Evolutionary conservation across 2,113 vertebrate species (phyloP).

Genomic region (Chloroceryle aenea): DNA sequence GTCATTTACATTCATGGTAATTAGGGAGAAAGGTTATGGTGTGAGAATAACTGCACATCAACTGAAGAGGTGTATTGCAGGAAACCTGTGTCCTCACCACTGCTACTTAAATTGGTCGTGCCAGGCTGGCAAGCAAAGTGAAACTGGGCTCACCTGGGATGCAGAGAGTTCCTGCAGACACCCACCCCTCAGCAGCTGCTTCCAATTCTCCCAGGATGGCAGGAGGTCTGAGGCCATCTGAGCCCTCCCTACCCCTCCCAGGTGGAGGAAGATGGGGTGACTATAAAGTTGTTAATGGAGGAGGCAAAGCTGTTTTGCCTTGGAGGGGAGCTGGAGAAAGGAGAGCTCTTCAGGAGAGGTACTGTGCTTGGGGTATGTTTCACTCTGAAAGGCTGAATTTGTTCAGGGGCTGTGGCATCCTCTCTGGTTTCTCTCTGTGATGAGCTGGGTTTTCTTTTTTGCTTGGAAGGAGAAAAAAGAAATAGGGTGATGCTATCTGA

Average conservation of each 20-base stretch:
- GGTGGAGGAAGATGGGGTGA: not conserved
- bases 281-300: not conserved
- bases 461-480: not conserved
- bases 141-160: not conserved
- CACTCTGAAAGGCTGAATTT: accelerated
- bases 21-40: not conserved
- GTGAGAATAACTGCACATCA: not conserved
- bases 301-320: accelerated
- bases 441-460: not conserved
- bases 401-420: not conserved
- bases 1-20: constrained; percentile 8
- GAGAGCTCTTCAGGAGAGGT: accelerated
- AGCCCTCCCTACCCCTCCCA: not conserved
- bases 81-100: not conserved
- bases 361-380: accelerated
- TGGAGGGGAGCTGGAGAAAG: not conserved
- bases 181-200: not conserved
- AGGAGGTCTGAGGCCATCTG: not conserved
- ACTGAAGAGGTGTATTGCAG: not conserved
- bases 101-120: not conserved
- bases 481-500: not conserved
- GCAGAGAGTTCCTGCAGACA: not conserved
- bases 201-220: not conserved
- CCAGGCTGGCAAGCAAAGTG: not conserved
- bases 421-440: not conserved